Evolutionary conservation across 2,113 vertebrate genomes (phyloP).

Genomic region (Ammodytes marinus): DNA sequence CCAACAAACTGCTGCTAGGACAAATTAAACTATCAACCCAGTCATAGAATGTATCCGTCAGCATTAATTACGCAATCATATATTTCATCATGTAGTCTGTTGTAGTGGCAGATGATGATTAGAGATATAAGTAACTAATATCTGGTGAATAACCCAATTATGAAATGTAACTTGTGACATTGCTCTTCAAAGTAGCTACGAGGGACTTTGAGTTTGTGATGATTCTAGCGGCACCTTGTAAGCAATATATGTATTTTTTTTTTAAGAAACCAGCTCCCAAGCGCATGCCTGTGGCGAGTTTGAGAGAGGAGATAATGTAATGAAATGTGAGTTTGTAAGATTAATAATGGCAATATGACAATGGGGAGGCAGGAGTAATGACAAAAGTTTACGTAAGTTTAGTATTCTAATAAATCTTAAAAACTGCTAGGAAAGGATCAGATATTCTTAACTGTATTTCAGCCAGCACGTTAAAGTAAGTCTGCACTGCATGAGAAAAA

Average conservation of each 20-base stretch:
- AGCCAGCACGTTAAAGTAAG: constrained; percentile 39
- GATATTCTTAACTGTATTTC: constrained; percentile 19
- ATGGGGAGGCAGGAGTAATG: neutral
- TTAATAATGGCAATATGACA: too few species aligned
- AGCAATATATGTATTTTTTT: too few species aligned
- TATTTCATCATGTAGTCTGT: neutral
- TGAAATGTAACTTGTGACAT: neutral
- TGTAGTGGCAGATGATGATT: neutral
- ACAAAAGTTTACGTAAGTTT: neutral
- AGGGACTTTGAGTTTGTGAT: too few species aligned
- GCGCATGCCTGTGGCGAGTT: too few species aligned
- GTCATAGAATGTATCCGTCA: neutral
- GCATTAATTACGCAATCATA: neutral
- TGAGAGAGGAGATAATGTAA: too few species aligned
- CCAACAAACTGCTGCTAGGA: neutral
- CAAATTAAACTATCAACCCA: neutral
- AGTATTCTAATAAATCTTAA: neutral
- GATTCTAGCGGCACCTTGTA: too few species aligned
- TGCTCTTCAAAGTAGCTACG: neutral
- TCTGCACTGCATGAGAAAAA: constrained; percentile 49
- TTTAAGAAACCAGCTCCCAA: too few species aligned
- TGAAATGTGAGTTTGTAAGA: too few species aligned
- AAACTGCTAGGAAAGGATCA: neutral
- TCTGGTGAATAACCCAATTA: too few species aligned
- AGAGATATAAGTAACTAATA: too few species aligned